Conservation (phyloP, 2,797 vertebrate species). For the Catharus ustulatus region DNA sequence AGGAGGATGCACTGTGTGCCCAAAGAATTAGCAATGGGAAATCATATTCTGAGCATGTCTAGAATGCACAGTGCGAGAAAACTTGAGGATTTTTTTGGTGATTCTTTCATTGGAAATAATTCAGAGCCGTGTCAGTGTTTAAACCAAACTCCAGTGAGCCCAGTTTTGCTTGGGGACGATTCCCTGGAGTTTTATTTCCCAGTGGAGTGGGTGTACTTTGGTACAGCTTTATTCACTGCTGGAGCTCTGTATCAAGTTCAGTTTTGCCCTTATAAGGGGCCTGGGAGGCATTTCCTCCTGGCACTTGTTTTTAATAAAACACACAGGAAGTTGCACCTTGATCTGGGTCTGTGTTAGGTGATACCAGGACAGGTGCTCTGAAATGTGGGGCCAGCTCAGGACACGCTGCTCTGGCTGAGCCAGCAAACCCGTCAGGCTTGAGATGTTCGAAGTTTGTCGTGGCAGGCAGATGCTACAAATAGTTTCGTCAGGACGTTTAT, state of each 20-base stretch:
- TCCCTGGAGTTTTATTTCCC: fast-evolving
- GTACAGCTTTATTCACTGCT: neutral
- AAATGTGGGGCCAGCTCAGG: neutral
- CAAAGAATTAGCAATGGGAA: fast-evolving
- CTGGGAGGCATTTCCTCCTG: slow-evolving; percentile 45
- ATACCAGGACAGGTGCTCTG: neutral
- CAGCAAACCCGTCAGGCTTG: fast-evolving
- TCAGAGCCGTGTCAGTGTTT: fast-evolving
- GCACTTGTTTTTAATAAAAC: slow-evolving; percentile 48
- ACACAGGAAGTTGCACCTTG: slow-evolving; percentile 59
- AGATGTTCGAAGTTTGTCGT: fast-evolving
- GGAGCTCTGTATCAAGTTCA: neutral
- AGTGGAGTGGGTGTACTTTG: fast-evolving
- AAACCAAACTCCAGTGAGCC: neutral
- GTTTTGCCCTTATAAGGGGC: slow-evolving; percentile 51
- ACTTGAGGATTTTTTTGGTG: fast-evolving
- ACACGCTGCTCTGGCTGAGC: fast-evolving
- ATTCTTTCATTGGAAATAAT: neutral
- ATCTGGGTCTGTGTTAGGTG: neutral
- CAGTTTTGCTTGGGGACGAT: fast-evolving
- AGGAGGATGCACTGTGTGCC: fast-evolving
- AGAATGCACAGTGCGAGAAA: neutral
- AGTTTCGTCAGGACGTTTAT: fast-evolving
- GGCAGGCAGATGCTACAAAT: fast-evolving
- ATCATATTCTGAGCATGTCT: neutral